Evolutionary conservation across 2,888 invertebrate genomes (phyloP).

Genomic region (Epiblema foenella): DNA sequence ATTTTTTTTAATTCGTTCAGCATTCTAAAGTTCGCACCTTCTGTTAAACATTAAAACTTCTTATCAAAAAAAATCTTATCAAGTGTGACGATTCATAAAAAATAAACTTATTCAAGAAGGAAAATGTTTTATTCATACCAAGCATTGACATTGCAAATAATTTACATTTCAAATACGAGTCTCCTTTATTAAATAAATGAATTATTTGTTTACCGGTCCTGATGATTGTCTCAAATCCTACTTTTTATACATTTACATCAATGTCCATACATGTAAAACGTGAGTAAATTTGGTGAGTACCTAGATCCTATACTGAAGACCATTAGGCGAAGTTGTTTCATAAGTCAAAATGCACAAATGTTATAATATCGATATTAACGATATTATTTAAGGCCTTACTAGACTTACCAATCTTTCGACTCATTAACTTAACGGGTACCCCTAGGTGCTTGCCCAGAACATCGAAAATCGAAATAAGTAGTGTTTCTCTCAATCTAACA

Average conservation of each 20-base stretch:
- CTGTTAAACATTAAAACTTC: neutral
- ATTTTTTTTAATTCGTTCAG: neutral
- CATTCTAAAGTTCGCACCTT: neutral
- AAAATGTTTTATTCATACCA: conserved; percentile 37
- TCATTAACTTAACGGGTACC: too few relatives aligned
- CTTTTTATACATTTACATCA: conserved; percentile 4
- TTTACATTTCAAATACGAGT: conserved; percentile 33
- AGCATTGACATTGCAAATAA: conserved; percentile 7
- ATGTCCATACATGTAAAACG: neutral
- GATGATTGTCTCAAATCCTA: conserved; percentile 16
- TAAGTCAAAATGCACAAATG: too few relatives aligned
- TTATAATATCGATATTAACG: too few relatives aligned
- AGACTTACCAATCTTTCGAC: too few relatives aligned
- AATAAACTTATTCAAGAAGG: neutral
- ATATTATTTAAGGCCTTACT: too few relatives aligned
- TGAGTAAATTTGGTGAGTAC: too few relatives aligned
- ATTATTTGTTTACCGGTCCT: conserved; percentile 9
- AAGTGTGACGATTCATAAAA: neutral
- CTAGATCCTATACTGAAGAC: too few relatives aligned
- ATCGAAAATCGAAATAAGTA: too few relatives aligned
- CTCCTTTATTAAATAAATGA: conserved; percentile 12
- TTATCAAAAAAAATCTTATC: neutral
- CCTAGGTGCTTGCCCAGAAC: too few relatives aligned
- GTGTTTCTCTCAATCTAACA: too few relatives aligned
- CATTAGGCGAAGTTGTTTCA: too few relatives aligned